Evolutionary conservation across 2,113 vertebrate genomes (phyloP).

Genomic region (Tachysurus vachellii): DNA sequence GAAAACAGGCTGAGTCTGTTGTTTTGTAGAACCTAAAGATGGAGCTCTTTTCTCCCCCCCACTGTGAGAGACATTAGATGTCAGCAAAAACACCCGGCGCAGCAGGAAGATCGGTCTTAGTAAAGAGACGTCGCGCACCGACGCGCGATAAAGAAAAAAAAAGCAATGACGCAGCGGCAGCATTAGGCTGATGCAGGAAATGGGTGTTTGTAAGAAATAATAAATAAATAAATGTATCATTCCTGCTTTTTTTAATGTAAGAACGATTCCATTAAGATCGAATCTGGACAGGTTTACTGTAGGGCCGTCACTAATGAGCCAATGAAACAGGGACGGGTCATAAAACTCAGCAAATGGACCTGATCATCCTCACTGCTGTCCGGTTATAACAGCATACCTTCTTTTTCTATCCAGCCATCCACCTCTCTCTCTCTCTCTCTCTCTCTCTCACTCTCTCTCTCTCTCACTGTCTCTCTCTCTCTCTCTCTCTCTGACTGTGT

Average conservation of each 20-base stretch:
- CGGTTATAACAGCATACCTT: conserved; percentile 52
- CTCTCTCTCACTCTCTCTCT: too few relatives aligned
- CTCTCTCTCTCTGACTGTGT: too few relatives aligned
- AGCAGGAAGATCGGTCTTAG: conserved; percentile 41
- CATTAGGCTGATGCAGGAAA: background rate
- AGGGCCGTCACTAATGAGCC: conserved; percentile 56
- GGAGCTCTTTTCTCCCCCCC: conserved; percentile 14
- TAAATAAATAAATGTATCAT: conserved; percentile 62
- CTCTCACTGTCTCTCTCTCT: too few relatives aligned
- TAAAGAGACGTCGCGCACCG: conserved; percentile 32
- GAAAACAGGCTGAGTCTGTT: conserved; percentile 46
- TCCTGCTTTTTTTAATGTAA: conserved; percentile 34
- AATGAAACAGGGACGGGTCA: conserved; percentile 30
- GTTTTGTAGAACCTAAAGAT: conserved; percentile 42
- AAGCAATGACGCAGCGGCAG: conserved; percentile 49
- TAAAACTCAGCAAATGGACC: conserved; percentile 70
- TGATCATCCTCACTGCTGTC: conserved; percentile 55
- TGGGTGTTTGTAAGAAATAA: conserved; percentile 51
- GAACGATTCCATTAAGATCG: conserved; percentile 61
- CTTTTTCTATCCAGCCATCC: conserved; percentile 46
- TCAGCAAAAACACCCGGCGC: conserved; percentile 38
- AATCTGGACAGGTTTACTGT: conserved; percentile 59
- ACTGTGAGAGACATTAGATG: conserved; percentile 36
- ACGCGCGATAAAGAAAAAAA: conserved; percentile 34
- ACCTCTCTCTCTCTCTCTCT: too few relatives aligned